Evolutionary conservation across 2,888 invertebrate genomes (phyloP), one percentile per base, ranked within the genome.

Genomic region (Drosophila eohydei): DNA sequence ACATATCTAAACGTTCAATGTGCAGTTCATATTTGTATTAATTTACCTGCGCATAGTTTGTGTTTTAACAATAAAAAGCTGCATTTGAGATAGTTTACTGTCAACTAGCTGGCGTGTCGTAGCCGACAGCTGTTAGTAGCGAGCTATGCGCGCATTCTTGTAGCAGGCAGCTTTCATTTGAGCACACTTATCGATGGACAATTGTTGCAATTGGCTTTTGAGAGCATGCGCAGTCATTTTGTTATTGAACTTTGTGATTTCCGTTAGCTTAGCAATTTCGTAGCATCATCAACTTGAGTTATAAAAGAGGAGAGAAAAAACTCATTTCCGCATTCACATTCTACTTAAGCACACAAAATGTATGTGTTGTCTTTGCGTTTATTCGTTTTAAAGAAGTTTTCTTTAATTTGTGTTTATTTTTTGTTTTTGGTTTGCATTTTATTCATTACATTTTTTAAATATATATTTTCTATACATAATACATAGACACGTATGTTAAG

Each of bases 401-500:
- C 28, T 28, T 50, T 38, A 41, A 12, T 48, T 40, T 21, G 4
- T 3, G 16, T 55, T 34, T 3, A 21, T 55, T 34, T 46, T 46
- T 32, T 21, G 2, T n/a, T 55, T 55, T 21, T 1, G 2, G 11
- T 55, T 55, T 66, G 14, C n/a, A 26, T 58, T 74, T 77, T 59
- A 71, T 65, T 61, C 56, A 77, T 62, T 77, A 75, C 75, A 78
- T 67, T 78, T 11, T 50, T 50, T 21, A 34, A 50, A 50, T 50
- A 50, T 34, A 50, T 68, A 78, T 14, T 14, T 34, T 50, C 50
- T 52, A 36, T 52, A 52, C 51, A 36, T 36, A 52, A 36, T 52
- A 36, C 36, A 52, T 52, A 52, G 51, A 52, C 51, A 52, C 36
- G 51, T 36, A 52, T 52, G 48, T 50, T 50, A 32, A 32, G 16